Evolutionary conservation across 2,888 invertebrate species (phyloP), one percentile per base, ranked within the genome.

Genomic region (Caenorhabditis sp.): DNA sequence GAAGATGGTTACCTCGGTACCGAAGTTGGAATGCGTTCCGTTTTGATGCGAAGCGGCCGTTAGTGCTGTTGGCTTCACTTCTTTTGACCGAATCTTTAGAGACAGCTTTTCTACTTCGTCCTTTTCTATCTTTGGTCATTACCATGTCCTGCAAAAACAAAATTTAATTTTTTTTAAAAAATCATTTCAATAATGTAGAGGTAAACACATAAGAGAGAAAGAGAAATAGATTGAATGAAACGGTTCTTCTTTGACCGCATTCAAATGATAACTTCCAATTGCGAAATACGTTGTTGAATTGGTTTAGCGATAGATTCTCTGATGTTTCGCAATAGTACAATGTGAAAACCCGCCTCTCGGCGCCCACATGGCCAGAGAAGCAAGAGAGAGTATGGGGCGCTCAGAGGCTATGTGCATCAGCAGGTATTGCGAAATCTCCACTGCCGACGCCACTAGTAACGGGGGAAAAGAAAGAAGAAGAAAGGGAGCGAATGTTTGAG

Each of bases 351-450:
- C 76, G 76, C 76, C 76, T 55, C 44, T 71, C 56, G 28, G 74
- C 65, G 65, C 74, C 65, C 67, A 67, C 67, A 76, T 76, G 61
- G 60, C 60, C 58, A 26, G 60, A 32, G 37, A 13, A 20, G 35
- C 22, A 5, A 26, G 35, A 65, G 35, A 65, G 50, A 70, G 60
- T 28, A 28, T 37, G 22, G 15, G 50, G 11, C 20, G 40, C 8
- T 11, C 37, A 55, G 72, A 64, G 55, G 9, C 6, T 28, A 40
- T 8, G 64, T 32, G 24, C 65, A 58, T 74, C 72, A 65, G 65
- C 56, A 74, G 74, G 74, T 76, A 67, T 76, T 76, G 76, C 76
- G 76, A 76, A 76, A 76, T 60, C 60, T 60, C 32, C 37, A 9
- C 37, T 8, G 28, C 15, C 24, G 44, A 55, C 55, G 32, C 72